Evolutionary conservation across 2,797 vertebrate species (phyloP).

Genomic region (Liparis tanakae): DNA sequence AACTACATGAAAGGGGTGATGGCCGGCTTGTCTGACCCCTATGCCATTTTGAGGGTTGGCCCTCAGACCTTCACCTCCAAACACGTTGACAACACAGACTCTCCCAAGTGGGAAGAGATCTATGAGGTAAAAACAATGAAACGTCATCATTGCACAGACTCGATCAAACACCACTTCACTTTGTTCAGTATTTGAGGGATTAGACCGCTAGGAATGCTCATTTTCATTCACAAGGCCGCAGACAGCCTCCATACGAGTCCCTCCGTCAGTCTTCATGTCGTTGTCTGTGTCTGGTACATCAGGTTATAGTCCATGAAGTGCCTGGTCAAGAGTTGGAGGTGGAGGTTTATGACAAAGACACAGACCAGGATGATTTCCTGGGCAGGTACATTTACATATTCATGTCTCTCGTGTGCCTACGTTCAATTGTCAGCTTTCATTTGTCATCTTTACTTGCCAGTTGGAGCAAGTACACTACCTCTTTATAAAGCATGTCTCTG

Average conservation of each 20-base stretch:
- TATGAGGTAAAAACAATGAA: slow-evolving; percentile 86
- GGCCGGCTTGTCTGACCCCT: slow-evolving; percentile 93
- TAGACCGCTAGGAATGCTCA: slow-evolving; percentile 16
- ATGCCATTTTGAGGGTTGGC: slow-evolving; percentile 89
- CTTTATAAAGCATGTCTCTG: background rate
- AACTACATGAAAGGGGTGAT: slow-evolving; percentile 90
- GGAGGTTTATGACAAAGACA: slow-evolving; percentile 95
- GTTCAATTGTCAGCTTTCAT: slow-evolving; percentile 67
- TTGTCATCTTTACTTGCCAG: slow-evolving; percentile 24
- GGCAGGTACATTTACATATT: slow-evolving; percentile 87
- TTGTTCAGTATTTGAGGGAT: slow-evolving; percentile 20
- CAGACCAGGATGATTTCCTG: slow-evolving; percentile 95
- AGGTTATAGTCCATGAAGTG: slow-evolving; percentile 95
- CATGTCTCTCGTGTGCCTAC: slow-evolving; percentile 72
- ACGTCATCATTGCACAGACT: background rate
- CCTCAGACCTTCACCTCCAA: slow-evolving; percentile 91
- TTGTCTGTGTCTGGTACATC: slow-evolving; percentile 72
- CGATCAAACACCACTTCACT: slow-evolving; percentile 41
- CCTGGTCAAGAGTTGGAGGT: slow-evolving; percentile 95
- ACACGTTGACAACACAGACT: slow-evolving; percentile 87
- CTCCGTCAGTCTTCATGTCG: slow-evolving; percentile 56
- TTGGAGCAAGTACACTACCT: background rate
- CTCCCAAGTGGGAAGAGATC: slow-evolving; percentile 91
- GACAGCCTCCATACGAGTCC: slow-evolving; percentile 33
- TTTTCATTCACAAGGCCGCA: slow-evolving; percentile 39